Conservation (phyloP, 1,140 invertebrate species). For the Drosophila leontia region DNA sequence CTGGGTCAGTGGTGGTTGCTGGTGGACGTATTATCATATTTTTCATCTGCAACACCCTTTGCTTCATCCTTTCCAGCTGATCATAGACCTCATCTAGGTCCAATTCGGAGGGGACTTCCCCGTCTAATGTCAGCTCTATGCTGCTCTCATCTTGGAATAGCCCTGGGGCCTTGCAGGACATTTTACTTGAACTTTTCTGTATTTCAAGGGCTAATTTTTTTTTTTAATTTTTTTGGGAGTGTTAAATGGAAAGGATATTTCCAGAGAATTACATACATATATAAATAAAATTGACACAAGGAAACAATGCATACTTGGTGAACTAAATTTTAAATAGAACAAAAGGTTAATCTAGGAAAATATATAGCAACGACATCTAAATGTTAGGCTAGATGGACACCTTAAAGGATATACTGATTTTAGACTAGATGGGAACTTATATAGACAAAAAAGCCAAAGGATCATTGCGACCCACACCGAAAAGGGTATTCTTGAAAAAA, state of each 20-base stretch:
- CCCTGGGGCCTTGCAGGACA: conserved; percentile 18
- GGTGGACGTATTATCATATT: background rate
- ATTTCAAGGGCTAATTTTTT: background rate
- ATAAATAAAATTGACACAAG: background rate
- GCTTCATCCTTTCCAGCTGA: conserved; percentile 36
- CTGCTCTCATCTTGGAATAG: background rate
- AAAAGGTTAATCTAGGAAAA: rapidly evolving
- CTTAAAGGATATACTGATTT: background rate
- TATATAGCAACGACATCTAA: background rate
- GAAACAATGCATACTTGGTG: background rate
- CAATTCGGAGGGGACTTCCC: background rate
- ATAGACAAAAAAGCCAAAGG: background rate
- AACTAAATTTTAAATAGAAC: background rate
- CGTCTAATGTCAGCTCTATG: background rate
- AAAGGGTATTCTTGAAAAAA: conserved; percentile 33
- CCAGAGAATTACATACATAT: too few relatives aligned
- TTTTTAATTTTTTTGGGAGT: too few relatives aligned
- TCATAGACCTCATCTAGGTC: conserved; percentile 8
- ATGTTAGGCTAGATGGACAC: too few relatives aligned
- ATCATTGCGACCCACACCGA: background rate
- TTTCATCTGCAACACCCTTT: conserved; percentile 15
- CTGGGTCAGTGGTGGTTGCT: background rate
- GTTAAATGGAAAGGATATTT: background rate
- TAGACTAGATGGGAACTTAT: background rate
- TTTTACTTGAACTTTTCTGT: background rate